phyloP scores from a whole-genome alignment of 2,888 invertebrate species.

The Ariolimax columbianus region DNA sequence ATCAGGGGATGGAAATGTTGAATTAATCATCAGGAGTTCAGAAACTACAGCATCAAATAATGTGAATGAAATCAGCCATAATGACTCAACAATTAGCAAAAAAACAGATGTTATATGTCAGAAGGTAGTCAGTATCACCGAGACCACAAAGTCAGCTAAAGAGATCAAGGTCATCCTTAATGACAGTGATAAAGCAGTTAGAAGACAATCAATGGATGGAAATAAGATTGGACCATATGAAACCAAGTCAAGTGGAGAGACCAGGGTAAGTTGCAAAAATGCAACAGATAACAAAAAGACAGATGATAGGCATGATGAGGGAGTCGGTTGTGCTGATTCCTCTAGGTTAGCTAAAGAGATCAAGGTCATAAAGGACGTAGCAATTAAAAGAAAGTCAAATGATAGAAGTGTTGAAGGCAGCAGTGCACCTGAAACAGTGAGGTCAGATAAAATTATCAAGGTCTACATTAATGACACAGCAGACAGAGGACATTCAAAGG shows the following conservation, averaged over 20 bases:
- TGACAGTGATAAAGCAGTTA: background rate
- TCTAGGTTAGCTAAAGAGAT: background rate
- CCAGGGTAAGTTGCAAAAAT: background rate
- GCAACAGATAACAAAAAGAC: background rate
- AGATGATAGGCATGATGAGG: background rate
- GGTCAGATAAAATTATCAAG: background rate
- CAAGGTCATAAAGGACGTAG: too few relatives aligned
- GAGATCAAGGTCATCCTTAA: background rate
- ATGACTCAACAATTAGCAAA: too few relatives aligned
- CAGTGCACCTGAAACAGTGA: background rate
- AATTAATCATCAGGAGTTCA: too few relatives aligned
- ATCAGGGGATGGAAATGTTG: too few relatives aligned
- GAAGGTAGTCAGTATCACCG: background rate
- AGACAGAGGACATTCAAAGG: background rate
- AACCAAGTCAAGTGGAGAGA: background rate
- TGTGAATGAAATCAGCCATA: too few relatives aligned
- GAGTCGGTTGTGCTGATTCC: background rate
- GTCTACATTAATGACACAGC: background rate
- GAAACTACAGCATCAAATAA: too few relatives aligned
- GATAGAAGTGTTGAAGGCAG: background rate
- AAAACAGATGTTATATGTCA: too few relatives aligned
- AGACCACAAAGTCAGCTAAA: background rate
- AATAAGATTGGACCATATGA: too few relatives aligned
- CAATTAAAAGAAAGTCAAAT: background rate
- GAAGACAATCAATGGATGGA: background rate